phyloP scores from a whole-genome alignment of 1,140 invertebrate species.

The Heliconius hewitsoni region DNA sequence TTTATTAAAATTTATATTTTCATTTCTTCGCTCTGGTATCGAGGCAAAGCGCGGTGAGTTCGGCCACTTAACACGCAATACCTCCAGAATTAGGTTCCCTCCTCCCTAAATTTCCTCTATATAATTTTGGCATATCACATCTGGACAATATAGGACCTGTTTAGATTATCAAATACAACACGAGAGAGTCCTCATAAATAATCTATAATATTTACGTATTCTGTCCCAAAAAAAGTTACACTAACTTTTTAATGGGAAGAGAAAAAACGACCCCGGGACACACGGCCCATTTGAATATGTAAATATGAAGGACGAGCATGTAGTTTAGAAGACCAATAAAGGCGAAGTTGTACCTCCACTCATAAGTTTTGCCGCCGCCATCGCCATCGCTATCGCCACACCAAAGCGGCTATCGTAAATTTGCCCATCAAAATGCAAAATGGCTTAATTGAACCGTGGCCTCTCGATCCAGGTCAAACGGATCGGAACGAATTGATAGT shows the following conservation, averaged over 20 bases:
- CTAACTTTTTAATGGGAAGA: slow-evolving; percentile 31
- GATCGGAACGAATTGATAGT: slow-evolving; percentile 76
- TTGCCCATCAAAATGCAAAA: slow-evolving; percentile 79
- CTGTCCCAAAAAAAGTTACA: slow-evolving; percentile 33
- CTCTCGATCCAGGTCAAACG: slow-evolving; percentile 75
- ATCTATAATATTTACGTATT: slow-evolving; percentile 27
- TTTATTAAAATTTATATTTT: too few species aligned
- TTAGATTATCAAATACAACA: not conserved
- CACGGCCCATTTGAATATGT: slow-evolving; percentile 39
- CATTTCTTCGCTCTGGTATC: too few species aligned
- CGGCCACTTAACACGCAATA: too few species aligned
- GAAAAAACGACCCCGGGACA: slow-evolving; percentile 34
- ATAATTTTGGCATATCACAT: too few species aligned
- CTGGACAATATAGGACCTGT: too few species aligned
- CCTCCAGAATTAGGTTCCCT: too few species aligned
- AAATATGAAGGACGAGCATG: slow-evolving; percentile 40
- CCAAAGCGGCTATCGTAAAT: slow-evolving; percentile 74
- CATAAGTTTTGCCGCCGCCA: slow-evolving; percentile 25
- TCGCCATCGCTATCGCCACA: slow-evolving; percentile 39
- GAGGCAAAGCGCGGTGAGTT: too few species aligned
- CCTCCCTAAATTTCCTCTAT: too few species aligned
- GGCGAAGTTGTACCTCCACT: slow-evolving; percentile 26
- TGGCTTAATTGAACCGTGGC: slow-evolving; percentile 78
- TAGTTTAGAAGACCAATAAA: slow-evolving; percentile 42
- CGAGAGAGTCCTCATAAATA: slow-evolving; percentile 19